phyloP scores from a whole-genome alignment of 2,113 vertebrate species.

The Phaethon lepturus region DNA sequence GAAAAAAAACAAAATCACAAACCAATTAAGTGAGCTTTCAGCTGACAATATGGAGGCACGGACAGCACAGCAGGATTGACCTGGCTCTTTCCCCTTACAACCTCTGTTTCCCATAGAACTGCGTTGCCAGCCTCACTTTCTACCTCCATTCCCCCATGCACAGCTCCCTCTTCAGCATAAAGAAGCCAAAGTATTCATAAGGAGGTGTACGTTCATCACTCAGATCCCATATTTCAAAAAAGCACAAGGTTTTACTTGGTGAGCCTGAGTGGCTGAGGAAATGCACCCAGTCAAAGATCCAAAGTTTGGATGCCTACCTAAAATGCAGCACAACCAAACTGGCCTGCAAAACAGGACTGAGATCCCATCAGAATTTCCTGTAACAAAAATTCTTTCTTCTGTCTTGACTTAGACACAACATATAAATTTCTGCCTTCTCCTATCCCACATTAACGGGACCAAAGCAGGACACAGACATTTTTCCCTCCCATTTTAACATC shows the following conservation, averaged over 20 bases:
- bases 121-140: background rate
- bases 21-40: background rate
- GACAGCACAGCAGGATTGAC: accelerated
- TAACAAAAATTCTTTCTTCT: background rate
- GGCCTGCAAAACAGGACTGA: background rate
- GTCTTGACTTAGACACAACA: background rate
- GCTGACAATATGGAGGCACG: background rate
- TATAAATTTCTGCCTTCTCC: background rate
- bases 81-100: background rate
- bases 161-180: background rate
- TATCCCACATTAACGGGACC: background rate
- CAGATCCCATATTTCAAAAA: background rate
- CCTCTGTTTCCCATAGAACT: background rate
- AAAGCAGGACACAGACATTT: background rate
- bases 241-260: background rate
- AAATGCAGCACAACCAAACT: background rate
- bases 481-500: background rate
- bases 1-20: background rate
- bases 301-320: background rate
- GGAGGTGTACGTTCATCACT: background rate
- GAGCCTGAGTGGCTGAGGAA: background rate
- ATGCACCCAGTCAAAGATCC: background rate
- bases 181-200: background rate
- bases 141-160: background rate
- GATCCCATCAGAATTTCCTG: background rate